Base-by-base conservation (phyloP, 2,797 vertebrate genomes). In the Pithecia hirsuta region DNA sequence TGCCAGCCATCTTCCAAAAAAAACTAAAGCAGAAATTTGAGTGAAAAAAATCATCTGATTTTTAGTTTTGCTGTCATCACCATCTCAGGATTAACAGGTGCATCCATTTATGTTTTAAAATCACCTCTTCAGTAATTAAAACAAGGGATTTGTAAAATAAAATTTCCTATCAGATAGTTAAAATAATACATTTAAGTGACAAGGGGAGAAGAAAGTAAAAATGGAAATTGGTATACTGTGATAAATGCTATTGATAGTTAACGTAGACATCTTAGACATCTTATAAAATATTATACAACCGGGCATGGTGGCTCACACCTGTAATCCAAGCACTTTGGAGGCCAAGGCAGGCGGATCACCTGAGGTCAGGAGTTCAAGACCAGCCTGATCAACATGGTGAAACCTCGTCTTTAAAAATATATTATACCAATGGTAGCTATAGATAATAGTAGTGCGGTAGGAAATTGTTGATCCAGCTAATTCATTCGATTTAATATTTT, bases 21-120 rank as follows among this genome's bases (percentile, higher is more conserved):
- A 99, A 99, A 98, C 99, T 99, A 96, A 99, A 99, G 98, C 99
- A 99, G 98, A 99, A 99, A 97, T 99, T 99, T 91, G 99, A 99
- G 97, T 99, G 99, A 99, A 98, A 72, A 89, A 87, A 89, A 89
- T 85, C 92, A 1, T 95, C 79, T 97, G 88, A 84, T 95, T 98
- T 98, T 97, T 93, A 95, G 78, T 97, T 98, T 97, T 96, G 44
- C 96, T 61, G 88, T 97, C 52, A 50, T 52, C 33, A 64, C 74
- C 90, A 33, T 85, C 98, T 99, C 98, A 98, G 98, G 98, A 99
- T 98, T 98, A 98, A 94, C 97, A 95, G 97, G 98, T 98, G 96
- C 72, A 98, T 98, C 96, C 96, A 98, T 98, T 95, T 98, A 97
- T 98, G 96, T 98, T 98, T 97, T 97, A 98, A 96, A 98, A 98